Evolutionary conservation across 2,797 vertebrate genomes (phyloP).

Genomic region (Acropternis orthonyx): DNA sequence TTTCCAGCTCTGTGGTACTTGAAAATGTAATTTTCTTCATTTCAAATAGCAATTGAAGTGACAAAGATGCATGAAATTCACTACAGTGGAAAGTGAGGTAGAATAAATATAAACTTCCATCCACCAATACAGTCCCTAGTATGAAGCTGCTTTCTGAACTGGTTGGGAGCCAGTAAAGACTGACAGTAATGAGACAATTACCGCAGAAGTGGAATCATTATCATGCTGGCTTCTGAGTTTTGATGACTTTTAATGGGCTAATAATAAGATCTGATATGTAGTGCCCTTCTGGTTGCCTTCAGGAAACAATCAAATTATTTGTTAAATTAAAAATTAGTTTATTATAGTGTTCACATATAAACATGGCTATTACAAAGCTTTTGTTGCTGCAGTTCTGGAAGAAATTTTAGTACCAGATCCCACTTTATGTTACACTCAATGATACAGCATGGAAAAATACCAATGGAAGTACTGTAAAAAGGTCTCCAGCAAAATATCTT

Average conservation of each 20-base stretch:
- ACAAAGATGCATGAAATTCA: neutral
- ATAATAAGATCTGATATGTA: neutral
- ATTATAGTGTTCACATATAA: neutral
- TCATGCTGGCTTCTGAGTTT: neutral
- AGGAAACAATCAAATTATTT: neutral
- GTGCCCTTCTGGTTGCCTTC: neutral
- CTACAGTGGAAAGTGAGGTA: neutral
- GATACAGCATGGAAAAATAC: neutral
- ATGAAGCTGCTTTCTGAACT: neutral
- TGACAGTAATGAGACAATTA: neutral
- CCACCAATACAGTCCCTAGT: neutral
- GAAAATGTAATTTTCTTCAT: neutral
- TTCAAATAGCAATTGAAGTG: neutral
- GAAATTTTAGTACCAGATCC: neutral
- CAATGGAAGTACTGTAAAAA: neutral
- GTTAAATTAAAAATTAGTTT: neutral
- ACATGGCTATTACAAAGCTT: neutral
- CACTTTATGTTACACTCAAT: neutral
- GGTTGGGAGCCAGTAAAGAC: neutral
- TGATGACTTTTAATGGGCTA: neutral
- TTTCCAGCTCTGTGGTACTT: neutral
- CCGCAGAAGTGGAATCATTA: neutral
- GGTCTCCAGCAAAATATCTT: neutral
- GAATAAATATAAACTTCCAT: neutral
- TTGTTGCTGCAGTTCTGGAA: neutral